Percentiles rank a stretch among this genome's conserved stretches.
Conservation (phyloP, 1,140 invertebrate genomes). For the Brachystomella parvula region DNA sequence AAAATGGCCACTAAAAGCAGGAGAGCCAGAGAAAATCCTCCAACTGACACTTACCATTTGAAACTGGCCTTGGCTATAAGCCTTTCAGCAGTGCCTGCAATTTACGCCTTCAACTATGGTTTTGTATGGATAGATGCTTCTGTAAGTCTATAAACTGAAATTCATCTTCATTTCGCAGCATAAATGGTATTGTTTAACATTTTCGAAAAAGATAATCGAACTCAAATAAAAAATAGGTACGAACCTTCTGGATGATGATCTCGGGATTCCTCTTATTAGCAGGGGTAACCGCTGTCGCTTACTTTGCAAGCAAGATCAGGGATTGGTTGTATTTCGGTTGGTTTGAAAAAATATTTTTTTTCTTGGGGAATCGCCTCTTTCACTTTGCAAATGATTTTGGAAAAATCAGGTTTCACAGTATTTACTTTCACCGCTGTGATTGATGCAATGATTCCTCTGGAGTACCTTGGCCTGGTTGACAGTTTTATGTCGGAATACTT, state of each 20-base stretch:
- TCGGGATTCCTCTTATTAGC: slow-evolving; percentile 22
- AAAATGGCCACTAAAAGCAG: too few relatives aligned
- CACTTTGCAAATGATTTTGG: background rate
- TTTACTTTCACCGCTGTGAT: slow-evolving; percentile 35
- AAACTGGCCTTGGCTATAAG: slow-evolving; percentile 26
- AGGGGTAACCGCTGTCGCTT: slow-evolving; percentile 9
- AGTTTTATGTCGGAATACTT: slow-evolving; percentile 37
- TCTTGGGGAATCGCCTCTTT: background rate
- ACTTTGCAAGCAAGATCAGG: slow-evolving; percentile 16
- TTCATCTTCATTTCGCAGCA: background rate
- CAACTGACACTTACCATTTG: slow-evolving; percentile 23
- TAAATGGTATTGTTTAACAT: background rate
- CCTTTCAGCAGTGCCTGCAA: slow-evolving; percentile 25
- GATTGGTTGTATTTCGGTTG: slow-evolving; percentile 34
- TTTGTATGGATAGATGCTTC: slow-evolving; percentile 26
- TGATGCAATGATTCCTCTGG: slow-evolving; percentile 34
- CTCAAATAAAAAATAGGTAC: slow-evolving; percentile 23
- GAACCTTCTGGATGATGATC: slow-evolving; percentile 34
- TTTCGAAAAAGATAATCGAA: too few relatives aligned
- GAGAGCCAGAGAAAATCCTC: too few relatives aligned
- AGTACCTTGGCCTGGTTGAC: slow-evolving; percentile 26
- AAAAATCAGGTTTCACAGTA: slow-evolving; percentile 21
- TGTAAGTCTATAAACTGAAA: slow-evolving; percentile 19
- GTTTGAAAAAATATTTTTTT: background rate
- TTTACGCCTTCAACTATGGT: slow-evolving; percentile 26